A percentile compares a stretch with the other conserved stretches of the same genome.
Evolutionary conservation across 2,113 vertebrate species (phyloP).

Genomic region (Catagonus wagneri): DNA sequence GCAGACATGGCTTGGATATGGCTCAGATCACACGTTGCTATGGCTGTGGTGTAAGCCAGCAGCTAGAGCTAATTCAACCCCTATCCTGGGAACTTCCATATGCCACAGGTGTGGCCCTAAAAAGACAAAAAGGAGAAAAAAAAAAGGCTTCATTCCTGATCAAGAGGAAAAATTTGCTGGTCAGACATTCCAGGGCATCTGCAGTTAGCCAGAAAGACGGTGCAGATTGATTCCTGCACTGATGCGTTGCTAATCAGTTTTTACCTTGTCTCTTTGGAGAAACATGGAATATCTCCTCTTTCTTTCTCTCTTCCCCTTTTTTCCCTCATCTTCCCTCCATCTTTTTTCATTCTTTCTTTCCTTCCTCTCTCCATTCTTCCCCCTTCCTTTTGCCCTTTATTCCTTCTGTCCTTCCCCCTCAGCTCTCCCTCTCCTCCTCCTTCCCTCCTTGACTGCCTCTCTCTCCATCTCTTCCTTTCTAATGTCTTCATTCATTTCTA

Average conservation of each 20-base stretch:
- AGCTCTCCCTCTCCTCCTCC: no score
- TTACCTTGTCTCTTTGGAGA: not conserved
- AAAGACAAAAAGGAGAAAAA: no score
- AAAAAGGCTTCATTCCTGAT: not conserved
- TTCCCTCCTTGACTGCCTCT: no score
- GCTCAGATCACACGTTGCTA: no score
- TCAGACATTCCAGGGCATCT: not conserved
- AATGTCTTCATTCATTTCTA: not conserved
- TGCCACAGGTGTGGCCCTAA: no score
- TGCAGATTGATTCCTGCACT: not conserved
- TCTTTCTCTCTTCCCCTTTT: not conserved
- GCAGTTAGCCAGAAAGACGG: not conserved
- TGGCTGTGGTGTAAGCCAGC: no score
- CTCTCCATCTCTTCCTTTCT: not conserved
- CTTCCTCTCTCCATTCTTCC: not conserved
- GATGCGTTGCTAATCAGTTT: not conserved
- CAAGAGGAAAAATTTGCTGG: not conserved
- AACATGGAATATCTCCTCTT: not conserved
- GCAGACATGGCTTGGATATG: no score
- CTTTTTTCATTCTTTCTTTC: not conserved
- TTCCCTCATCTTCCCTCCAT: not conserved
- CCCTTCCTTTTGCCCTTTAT: rapidly evolving
- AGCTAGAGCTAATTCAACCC: no score
- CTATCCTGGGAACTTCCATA: no score
- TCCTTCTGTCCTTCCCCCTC: no score